These are phyloP conservation scores for Hirundichthys speculiger DNA, from an alignment of 2,113 vertebrate genomes.

Conservation along the genomic window DNA sequence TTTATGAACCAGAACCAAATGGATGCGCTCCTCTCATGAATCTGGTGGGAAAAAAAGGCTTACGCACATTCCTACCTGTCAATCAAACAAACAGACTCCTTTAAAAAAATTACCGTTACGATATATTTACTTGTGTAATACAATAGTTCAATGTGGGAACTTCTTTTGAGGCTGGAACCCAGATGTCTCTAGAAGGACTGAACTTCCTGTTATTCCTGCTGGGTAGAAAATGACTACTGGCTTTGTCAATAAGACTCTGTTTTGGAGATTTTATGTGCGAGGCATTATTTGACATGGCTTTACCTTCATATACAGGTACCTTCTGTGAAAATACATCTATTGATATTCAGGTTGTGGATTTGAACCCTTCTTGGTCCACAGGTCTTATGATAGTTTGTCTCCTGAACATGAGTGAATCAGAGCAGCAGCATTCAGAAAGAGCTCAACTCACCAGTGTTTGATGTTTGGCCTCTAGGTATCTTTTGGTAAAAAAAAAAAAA, in stretches of 20 bases:
- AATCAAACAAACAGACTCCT: no score
- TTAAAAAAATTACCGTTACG: no score
- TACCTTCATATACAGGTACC: background rate
- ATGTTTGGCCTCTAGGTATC: slow-evolving; percentile 19
- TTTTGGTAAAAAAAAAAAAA: slow-evolving; percentile 25
- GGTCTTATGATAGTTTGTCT: slow-evolving; percentile 25
- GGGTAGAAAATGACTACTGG: background rate
- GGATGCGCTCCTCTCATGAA: no score
- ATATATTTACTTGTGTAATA: no score
- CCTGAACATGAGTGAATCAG: slow-evolving; percentile 7
- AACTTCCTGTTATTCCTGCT: background rate
- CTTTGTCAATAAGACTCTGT: no score
- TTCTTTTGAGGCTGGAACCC: no score
- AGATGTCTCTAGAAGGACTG: no score
- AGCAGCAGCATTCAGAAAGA: background rate
- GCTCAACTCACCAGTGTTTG: slow-evolving; percentile 1
- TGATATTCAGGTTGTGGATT: slow-evolving; percentile 22
- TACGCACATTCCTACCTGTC: no score
- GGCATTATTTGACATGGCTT: background rate
- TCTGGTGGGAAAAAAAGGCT: no score
- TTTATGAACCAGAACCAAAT: no score
- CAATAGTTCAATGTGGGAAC: no score
- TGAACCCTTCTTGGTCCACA: slow-evolving; percentile 18
- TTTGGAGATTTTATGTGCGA: background rate
- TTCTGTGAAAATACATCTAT: slow-evolving; percentile 8